Base-by-base conservation (phyloP, 2,797 vertebrate genomes). In the Kryptopterus vitreolus region DNA sequence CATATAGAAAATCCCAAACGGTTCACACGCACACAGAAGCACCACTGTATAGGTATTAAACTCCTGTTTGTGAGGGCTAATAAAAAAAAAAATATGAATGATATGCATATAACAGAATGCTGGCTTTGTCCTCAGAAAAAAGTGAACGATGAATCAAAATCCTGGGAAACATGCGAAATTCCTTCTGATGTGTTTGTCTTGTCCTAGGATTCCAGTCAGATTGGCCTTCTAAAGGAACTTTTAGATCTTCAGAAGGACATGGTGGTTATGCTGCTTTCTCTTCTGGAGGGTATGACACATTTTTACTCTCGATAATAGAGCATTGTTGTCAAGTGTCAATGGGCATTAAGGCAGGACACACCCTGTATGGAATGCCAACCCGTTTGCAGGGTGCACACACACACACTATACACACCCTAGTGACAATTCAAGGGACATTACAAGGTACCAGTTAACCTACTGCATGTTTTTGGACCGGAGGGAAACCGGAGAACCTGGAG, bases 241-340 rank as follows among this genome's bases (percentile, higher is more conserved):
- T 84, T 98, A 88, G 96, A 99, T 76, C 91, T 98, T 22, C 97
- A 98, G 92, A 99, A 99, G 87, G 97, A 98, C 90, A 98, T 98
- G 97, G 97, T 98, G 38, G 97, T 99, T 84, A 99, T 99, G 97
- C 88, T 98, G 79, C 92, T 98, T 83, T 98, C 97, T 0, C 92
- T 98, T 1, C 93, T 99, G 26, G 97, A 97, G 93, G 96, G 96
- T 96, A 90, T 79, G 85, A 31, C 0, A 79, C 33, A 43, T 31
- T 38, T 73, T 3, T 9, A 57, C 50, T 53, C 10, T 11, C 22
- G 33, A 22, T 22, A 53, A 18, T 33, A 22, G 1, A 38, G 22
- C 22, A 13, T 9, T 38, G 52, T 55, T 72, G n/a, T 46, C 11
- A 66, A 66, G 24, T 43, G 12, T 24, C 4, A 20, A 20, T 63